Evolutionary conservation across 1,140 invertebrate genomes (phyloP).

Genomic region (Gyrodactylus salaris): DNA sequence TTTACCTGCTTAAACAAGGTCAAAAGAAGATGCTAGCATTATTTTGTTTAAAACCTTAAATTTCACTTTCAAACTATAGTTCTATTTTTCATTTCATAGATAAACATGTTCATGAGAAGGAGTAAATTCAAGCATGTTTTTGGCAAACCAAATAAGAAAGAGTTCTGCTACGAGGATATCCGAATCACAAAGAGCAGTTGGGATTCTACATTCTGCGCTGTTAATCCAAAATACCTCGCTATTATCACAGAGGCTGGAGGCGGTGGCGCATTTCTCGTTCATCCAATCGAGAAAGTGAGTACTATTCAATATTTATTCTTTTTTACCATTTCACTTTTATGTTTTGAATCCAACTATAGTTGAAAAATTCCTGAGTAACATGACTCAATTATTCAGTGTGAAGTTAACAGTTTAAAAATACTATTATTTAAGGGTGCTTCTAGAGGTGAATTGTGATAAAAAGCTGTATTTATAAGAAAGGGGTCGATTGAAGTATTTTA

Average conservation of each 20-base stretch:
- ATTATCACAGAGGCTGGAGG: slow-evolving; percentile 93
- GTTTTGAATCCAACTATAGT: too few relatives aligned
- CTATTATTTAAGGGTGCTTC: too few relatives aligned
- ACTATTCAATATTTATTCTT: neutral
- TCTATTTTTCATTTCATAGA: neutral
- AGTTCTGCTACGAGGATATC: slow-evolving; percentile 95
- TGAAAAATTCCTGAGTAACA: too few relatives aligned
- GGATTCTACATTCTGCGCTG: slow-evolving; percentile 85
- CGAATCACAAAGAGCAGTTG: slow-evolving; percentile 83
- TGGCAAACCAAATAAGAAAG: slow-evolving; percentile 66
- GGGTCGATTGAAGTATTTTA: too few relatives aligned
- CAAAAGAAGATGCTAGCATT: neutral
- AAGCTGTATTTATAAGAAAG: too few relatives aligned
- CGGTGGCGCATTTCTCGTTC: slow-evolving; percentile 81
- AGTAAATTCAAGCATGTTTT: slow-evolving; percentile 86
- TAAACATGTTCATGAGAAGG: neutral
- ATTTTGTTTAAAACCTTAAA: too few relatives aligned
- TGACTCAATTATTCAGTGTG: too few relatives aligned
- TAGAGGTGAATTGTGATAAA: too few relatives aligned
- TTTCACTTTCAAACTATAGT: too few relatives aligned
- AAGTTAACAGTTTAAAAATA: too few relatives aligned
- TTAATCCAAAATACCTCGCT: slow-evolving; percentile 94
- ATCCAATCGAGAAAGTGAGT: slow-evolving; percentile 79
- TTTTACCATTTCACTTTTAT: slow-evolving; percentile 11
- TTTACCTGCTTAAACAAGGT: neutral